phyloP scores from a whole-genome alignment of 2,888 invertebrate species.

The Troides oblongomaculatus region DNA sequence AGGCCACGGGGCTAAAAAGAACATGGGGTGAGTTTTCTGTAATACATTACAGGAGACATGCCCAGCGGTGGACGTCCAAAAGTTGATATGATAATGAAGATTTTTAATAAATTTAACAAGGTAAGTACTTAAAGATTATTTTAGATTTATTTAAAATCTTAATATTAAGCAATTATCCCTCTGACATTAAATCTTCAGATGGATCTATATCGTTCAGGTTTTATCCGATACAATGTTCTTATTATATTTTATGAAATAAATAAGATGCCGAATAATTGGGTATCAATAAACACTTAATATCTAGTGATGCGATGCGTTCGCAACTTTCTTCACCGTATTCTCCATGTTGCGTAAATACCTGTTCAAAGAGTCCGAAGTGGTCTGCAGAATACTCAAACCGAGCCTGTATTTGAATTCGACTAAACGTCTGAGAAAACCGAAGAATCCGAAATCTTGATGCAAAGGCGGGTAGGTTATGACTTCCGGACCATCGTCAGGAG shows the following conservation, averaged over 20 bases:
- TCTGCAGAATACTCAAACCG: slow-evolving; percentile 84
- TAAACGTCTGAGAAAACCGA: slow-evolving; percentile 82
- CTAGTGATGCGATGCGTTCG: slow-evolving; percentile 49
- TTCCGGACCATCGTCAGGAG: slow-evolving; percentile 53
- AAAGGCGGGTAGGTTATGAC: slow-evolving; percentile 66
- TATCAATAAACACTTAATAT: slow-evolving; percentile 22
- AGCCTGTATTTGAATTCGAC: slow-evolving; percentile 84
- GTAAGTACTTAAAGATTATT: no score
- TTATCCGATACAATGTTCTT: background rate
- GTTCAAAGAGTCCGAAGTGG: slow-evolving; percentile 83
- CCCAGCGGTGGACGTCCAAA: no score
- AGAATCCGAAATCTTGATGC: slow-evolving; percentile 67
- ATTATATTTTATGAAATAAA: slow-evolving; percentile 13
- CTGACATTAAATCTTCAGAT: background rate
- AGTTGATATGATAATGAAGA: no score
- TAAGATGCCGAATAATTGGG: slow-evolving; percentile 5
- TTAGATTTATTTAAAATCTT: background rate
- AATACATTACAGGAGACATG: no score
- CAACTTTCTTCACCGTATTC: slow-evolving; percentile 49
- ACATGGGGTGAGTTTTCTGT: no score
- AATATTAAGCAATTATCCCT: background rate
- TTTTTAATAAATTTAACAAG: no score
- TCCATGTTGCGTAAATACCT: slow-evolving; percentile 83
- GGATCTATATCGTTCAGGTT: slow-evolving; percentile 8
- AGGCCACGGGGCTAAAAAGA: no score